Evolutionary conservation across 2,888 invertebrate species (phyloP).

Genomic region (Gari tellinella): DNA sequence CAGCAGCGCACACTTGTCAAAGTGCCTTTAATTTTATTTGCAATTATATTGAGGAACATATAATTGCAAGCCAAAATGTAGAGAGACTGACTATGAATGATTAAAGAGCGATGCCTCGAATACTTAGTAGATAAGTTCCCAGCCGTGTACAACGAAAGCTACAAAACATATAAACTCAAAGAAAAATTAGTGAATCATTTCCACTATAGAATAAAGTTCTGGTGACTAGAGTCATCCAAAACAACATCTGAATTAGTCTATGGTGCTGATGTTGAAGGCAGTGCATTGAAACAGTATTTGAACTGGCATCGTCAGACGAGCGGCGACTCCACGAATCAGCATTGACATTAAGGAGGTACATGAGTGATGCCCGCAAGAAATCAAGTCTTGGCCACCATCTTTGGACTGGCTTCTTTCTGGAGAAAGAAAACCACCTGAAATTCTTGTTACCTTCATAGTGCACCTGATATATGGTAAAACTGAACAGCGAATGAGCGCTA

Average conservation of each 20-base stretch:
- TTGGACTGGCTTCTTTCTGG: background rate
- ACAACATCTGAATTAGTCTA: constrained; percentile 36
- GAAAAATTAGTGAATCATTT: constrained; percentile 33
- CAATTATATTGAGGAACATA: constrained; percentile 26
- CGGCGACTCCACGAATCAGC: constrained; percentile 34
- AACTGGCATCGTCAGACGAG: constrained; percentile 41
- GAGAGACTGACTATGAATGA: constrained; percentile 45
- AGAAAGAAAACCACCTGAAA: constrained; percentile 14
- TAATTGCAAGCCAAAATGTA: constrained; percentile 27
- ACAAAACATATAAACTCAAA: constrained; percentile 54
- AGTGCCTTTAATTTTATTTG: constrained; percentile 21
- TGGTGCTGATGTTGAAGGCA: constrained; percentile 27
- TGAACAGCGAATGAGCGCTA: background rate
- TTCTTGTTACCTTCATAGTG: constrained; percentile 7
- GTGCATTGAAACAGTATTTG: constrained; percentile 51
- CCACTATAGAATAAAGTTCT: constrained; percentile 26
- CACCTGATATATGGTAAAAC: constrained; percentile 9
- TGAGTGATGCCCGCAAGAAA: constrained; percentile 4
- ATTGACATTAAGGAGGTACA: constrained; percentile 33
- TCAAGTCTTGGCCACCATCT: constrained; percentile 25
- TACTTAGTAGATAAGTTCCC: constrained; percentile 25
- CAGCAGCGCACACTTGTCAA: constrained; percentile 8
- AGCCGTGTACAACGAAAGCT: constrained; percentile 31
- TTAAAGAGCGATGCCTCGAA: constrained; percentile 18
- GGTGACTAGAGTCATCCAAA: constrained; percentile 31